These are phyloP conservation scores for Montipora cactus DNA, from an alignment of 64 coral and sea anemone genomes.

Conservation along the genomic window DNA sequence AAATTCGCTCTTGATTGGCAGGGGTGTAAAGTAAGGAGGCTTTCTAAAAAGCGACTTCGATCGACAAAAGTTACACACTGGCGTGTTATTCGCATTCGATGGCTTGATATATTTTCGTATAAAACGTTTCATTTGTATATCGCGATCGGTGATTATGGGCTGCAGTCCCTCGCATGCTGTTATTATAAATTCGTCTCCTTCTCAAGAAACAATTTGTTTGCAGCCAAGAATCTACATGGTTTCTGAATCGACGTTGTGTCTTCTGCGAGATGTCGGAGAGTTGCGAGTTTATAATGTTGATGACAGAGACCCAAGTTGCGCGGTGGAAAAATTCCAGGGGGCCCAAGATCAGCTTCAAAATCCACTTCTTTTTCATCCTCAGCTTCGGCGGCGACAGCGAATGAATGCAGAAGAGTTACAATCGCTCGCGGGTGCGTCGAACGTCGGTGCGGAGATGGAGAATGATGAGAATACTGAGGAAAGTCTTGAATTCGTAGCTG, in stretches of 20 bases:
- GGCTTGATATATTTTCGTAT: not conserved
- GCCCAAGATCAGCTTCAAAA: conserved; percentile 85
- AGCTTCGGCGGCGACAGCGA: conserved; percentile 39
- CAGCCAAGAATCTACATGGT: conserved; percentile 95
- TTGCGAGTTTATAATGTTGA: conserved; percentile 76
- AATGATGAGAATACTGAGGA: not conserved
- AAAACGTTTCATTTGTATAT: not conserved
- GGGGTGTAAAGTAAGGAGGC: conserved; percentile 6
- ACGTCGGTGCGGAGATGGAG: not conserved
- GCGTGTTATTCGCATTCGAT: not conserved
- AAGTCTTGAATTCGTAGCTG: not conserved
- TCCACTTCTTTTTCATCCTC: conserved; percentile 72
- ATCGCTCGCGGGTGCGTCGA: conserved; percentile 1
- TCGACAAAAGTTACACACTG: not conserved
- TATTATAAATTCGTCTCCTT: conserved; percentile 73
- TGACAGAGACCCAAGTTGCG: conserved; percentile 69
- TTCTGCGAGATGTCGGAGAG: conserved; percentile 88
- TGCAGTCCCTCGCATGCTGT: conserved; percentile 91
- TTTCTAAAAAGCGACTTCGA: conserved; percentile 33
- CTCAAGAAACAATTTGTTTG: conserved; percentile 81
- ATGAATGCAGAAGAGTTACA: conserved; percentile 2
- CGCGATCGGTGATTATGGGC: conserved; percentile 44
- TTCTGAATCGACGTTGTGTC: conserved; percentile 83
- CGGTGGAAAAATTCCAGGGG: conserved; percentile 64
- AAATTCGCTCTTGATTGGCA: conserved; percentile 25